phyloP scores from a whole-genome alignment of 2,888 invertebrate species.

The Pedicia rivosa region DNA sequence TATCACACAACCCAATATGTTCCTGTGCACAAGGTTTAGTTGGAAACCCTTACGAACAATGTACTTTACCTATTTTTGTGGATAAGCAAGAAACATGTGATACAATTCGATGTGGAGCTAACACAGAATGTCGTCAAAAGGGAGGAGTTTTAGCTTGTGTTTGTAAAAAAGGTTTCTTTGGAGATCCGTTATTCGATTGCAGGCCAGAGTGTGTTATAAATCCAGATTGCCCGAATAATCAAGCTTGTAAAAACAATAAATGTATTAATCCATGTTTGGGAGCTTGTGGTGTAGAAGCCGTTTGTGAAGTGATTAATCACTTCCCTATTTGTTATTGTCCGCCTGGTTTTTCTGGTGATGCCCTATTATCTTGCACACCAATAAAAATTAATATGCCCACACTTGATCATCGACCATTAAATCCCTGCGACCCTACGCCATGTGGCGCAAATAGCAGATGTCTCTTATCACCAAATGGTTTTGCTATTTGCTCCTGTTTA shows the following conservation, averaged over 20 bases:
- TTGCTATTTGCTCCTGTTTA: constrained; percentile 63
- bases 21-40: constrained; percentile 46
- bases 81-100: constrained; percentile 38
- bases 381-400: constrained; percentile 27
- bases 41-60: constrained; percentile 67
- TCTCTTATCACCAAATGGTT: constrained; percentile 48
- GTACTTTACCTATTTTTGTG: constrained; percentile 36
- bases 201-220: constrained; percentile 70
- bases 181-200: constrained; percentile 64
- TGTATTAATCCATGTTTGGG: constrained; percentile 62
- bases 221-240: constrained; percentile 52
- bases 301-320: constrained; percentile 57
- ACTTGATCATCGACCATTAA: constrained; percentile 28
- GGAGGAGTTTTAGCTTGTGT: constrained; percentile 51
- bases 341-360: constrained; percentile 53
- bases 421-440: constrained; percentile 68
- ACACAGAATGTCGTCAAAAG: constrained; percentile 49
- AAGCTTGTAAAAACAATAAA: constrained; percentile 60
- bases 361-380: constrained; percentile 55
- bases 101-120: constrained; percentile 54
- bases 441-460: constrained; percentile 70
- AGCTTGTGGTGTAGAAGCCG: constrained; percentile 57
- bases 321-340: constrained; percentile 64
- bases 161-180: constrained; percentile 58
- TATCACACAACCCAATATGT: constrained; percentile 57